Evolutionary conservation across 2,113 vertebrate species (phyloP).

Genomic region (Hymenochirus boettgeri): DNA sequence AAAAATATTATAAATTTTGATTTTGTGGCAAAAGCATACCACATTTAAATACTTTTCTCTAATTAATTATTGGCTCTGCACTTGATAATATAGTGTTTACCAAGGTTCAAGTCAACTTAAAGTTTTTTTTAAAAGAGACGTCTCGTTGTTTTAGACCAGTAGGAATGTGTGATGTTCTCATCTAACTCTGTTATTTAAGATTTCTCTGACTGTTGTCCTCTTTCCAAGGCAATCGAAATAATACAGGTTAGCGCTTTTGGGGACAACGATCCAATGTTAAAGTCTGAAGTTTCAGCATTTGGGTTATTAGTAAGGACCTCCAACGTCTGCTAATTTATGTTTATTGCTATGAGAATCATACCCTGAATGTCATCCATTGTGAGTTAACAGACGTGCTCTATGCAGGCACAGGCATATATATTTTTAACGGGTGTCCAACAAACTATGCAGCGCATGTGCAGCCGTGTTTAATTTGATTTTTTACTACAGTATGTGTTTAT

Average conservation of each 20-base stretch:
- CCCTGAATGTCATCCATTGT: slow-evolving; percentile 18
- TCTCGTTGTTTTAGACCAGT: neutral
- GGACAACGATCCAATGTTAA: slow-evolving; percentile 14
- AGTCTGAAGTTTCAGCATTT: slow-evolving; percentile 5
- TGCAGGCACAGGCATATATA: neutral
- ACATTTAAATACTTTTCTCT: neutral
- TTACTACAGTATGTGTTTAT: neutral
- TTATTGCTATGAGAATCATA: slow-evolving; percentile 13
- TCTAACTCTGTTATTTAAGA: slow-evolving; percentile 14
- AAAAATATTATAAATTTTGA: neutral
- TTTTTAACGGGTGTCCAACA: neutral
- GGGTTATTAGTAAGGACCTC: slow-evolving; percentile 1
- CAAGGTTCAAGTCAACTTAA: neutral
- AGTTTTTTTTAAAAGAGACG: neutral
- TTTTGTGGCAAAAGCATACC: neutral
- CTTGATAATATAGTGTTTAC: neutral
- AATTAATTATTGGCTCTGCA: neutral
- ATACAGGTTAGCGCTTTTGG: slow-evolving; percentile 13
- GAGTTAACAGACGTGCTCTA: neutral
- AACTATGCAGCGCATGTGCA: neutral
- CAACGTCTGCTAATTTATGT: slow-evolving; percentile 12
- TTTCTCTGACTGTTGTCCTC: neutral
- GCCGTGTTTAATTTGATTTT: neutral
- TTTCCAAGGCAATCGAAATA: slow-evolving; percentile 28
- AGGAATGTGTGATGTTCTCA: neutral